Base-by-base conservation (phyloP, 2,113 vertebrate species). In the Chitala chitala region DNA sequence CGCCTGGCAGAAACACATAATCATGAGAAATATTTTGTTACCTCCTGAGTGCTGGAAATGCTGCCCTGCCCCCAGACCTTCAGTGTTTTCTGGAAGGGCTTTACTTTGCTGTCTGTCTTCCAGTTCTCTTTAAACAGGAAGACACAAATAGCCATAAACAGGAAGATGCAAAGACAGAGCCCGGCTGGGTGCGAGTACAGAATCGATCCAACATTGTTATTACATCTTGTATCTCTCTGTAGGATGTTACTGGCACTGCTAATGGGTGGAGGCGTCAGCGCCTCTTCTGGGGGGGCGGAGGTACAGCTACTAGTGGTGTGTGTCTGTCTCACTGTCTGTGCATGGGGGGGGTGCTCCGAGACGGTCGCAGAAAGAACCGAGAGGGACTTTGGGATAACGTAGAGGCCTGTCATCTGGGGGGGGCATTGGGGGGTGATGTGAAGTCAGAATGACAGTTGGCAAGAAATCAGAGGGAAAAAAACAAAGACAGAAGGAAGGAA, bases 121-220 rank as follows among this genome's bases (percentile, higher is more conserved):
- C 40, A 46, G 24, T 66, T 66, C 64, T 6, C 7, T 66, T 17
- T 46, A 22, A 69, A 17, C 50, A n/a, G n/a, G n/a, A n/a, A n/a
- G n/a, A n/a, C n/a, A n/a, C n/a, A n/a, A n/a, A n/a, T n/a, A n/a
- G n/a, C n/a, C n/a, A n/a, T n/a, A n/a, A n/a, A n/a, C 17, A 50
- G 69, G 79, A 65, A 66, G 64, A 7, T 22, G 10, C 10, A 40
- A 40, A 69, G 38, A 10, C 48, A 58, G 66, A 48, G 44, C 40
- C 17, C 4, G 22, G n/a, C 33, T 48, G 55, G 55, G 85, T 63
- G 79, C 73, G 68, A 75, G 76, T 74, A 56, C 69, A 55, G 80
- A 77, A 87, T 85, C 72, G 86, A 87, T 87, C 75, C 68, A 55
- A 78, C 76, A 40, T 69, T 55, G 26, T 36, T 3, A 36, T 15